Percentiles rank a stretch among this genome's conserved stretches.
Evolutionary conservation across 2,113 vertebrate genomes (phyloP).

Genomic region (Sapajus apella): DNA sequence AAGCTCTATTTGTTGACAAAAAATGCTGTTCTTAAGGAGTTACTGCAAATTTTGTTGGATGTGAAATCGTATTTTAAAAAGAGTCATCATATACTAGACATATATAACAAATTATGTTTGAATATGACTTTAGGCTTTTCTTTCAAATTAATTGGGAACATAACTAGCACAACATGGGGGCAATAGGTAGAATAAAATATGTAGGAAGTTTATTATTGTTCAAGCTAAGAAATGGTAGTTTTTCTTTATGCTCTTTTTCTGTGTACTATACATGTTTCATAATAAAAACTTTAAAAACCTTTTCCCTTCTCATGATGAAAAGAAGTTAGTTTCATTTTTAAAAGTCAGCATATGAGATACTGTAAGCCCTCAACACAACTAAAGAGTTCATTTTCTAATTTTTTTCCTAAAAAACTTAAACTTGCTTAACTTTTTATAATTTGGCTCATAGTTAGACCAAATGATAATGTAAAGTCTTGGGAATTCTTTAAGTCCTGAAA

Average conservation of each 20-base stretch:
- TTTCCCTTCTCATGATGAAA: not conserved
- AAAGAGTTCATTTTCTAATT: not conserved
- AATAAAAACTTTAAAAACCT: not conserved
- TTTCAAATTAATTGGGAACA: constrained; percentile 11
- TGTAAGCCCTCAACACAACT: not conserved
- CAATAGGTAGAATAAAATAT: not conserved
- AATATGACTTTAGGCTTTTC: not conserved
- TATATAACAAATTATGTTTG: not conserved
- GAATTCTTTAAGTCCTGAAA: not conserved
- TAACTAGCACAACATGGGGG: not conserved
- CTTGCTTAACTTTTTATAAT: not conserved
- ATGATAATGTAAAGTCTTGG: not conserved
- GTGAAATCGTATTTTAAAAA: not conserved
- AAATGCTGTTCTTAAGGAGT: not conserved
- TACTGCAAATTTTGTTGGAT: not conserved
- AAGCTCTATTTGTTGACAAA: not conserved
- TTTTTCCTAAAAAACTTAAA: not conserved
- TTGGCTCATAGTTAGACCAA: not conserved
- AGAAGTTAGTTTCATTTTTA: not conserved
- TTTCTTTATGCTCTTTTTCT: not conserved
- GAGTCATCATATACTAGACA: not conserved
- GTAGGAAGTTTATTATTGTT: not conserved
- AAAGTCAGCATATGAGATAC: not conserved
- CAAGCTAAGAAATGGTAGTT: not conserved
- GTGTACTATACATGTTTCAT: not conserved